Percentiles rank a stretch among this genome's conserved stretches.
These are phyloP conservation scores for Cephalopholis sonnerati DNA, from an alignment of 2,113 vertebrate species.

Conservation along the genomic window DNA sequence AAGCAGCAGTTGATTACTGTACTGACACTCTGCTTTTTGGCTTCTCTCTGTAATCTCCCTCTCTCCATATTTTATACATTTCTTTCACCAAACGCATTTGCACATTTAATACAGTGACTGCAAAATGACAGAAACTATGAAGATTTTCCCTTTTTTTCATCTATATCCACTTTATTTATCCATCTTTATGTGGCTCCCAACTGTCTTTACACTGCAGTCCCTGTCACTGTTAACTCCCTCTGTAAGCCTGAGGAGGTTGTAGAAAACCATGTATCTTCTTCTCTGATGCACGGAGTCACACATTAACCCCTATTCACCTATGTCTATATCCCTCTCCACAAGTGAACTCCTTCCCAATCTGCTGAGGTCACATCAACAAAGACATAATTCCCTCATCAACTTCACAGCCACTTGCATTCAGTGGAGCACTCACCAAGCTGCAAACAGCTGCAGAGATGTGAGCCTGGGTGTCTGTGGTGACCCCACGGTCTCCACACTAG, in stretches of 20 bases:
- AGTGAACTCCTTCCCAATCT: not conserved
- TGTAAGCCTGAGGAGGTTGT: no score
- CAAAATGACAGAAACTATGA: not conserved
- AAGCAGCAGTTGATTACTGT: constrained; percentile 31
- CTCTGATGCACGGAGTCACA: no score
- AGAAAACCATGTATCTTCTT: not conserved
- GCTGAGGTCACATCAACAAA: not conserved
- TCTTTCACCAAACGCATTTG: not conserved
- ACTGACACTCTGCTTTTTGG: not conserved
- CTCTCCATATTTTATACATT: not conserved
- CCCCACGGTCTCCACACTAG: not conserved
- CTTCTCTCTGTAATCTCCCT: constrained; percentile 8
- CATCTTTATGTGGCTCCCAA: not conserved
- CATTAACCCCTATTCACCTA: not conserved
- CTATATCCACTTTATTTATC: not conserved
- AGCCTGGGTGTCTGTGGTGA: not conserved
- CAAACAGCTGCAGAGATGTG: not conserved
- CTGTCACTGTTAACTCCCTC: no score
- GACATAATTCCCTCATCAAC: not conserved
- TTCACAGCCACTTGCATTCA: not conserved
- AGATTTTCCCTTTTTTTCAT: not conserved
- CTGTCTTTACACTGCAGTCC: not conserved
- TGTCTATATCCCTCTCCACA: not conserved
- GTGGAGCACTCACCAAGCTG: not conserved
- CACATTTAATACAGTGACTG: not conserved